These are phyloP conservation scores for Drosophila mercatorum DNA, from an alignment of 2,888 invertebrate species.

Conservation along the genomic window DNA sequence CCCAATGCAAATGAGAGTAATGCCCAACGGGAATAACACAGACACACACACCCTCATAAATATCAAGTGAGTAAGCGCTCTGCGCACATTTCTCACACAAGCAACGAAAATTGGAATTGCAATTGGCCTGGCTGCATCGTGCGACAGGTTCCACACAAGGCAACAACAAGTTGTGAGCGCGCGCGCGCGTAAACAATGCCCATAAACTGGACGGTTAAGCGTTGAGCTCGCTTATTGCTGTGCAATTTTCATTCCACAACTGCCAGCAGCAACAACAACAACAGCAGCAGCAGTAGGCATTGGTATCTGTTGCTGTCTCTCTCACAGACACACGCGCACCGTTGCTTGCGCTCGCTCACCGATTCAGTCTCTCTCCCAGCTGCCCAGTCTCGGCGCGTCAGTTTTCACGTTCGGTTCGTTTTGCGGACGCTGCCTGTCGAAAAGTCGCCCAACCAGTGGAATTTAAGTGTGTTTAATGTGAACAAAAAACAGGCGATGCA, in stretches of 20 bases:
- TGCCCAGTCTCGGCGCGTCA: slow-evolving; percentile 57
- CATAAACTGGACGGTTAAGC: slow-evolving; percentile 68
- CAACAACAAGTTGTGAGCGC: slow-evolving; percentile 57
- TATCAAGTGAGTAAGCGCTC: slow-evolving; percentile 42
- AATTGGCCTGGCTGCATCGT: slow-evolving; percentile 16
- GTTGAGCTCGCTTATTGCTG: slow-evolving; percentile 31
- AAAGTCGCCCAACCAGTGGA: slow-evolving; percentile 41
- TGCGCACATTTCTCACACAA: slow-evolving; percentile 39
- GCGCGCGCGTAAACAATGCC: slow-evolving; percentile 57
- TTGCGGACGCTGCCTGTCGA: slow-evolving; percentile 51
- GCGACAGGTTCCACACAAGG: slow-evolving; percentile 62
- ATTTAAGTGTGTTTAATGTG: slow-evolving; percentile 58
- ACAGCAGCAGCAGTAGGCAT: not conserved
- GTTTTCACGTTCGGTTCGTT: slow-evolving; percentile 59
- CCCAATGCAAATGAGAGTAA: slow-evolving; percentile 46
- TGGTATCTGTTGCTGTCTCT: slow-evolving; percentile 5
- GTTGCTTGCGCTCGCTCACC: slow-evolving; percentile 16
- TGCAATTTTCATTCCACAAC: slow-evolving; percentile 61
- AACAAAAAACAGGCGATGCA: slow-evolving; percentile 28
- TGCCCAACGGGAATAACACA: slow-evolving; percentile 12
- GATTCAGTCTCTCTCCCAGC: slow-evolving; percentile 34
- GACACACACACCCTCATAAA: not conserved
- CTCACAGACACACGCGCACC: slow-evolving; percentile 22
- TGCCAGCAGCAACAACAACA: slow-evolving; percentile 28
- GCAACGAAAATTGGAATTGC: slow-evolving; percentile 28